A percentile compares a stretch with the other conserved stretches of the same genome.
These are phyloP conservation scores for Alcis repandata DNA, from an alignment of 2,888 invertebrate species.

Conservation along the genomic window DNA sequence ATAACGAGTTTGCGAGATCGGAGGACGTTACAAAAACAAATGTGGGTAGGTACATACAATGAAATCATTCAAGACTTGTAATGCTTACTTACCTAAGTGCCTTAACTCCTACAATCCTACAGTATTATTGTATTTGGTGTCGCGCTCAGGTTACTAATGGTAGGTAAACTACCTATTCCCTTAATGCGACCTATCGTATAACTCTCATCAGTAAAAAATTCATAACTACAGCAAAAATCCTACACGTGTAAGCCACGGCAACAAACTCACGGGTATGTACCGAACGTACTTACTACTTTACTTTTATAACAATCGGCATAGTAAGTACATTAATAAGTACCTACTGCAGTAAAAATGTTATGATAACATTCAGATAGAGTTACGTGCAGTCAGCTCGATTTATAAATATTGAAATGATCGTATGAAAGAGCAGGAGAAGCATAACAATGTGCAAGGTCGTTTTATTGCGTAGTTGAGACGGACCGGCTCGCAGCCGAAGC, in stretches of 20 bases:
- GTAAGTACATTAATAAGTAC: constrained; percentile 9
- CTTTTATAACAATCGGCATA: constrained; percentile 8
- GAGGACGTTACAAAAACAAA: constrained; percentile 38
- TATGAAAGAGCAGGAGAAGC: constrained; percentile 35
- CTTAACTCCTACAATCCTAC: too few species aligned
- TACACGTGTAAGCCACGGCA: constrained; percentile 17
- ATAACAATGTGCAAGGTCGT: constrained; percentile 48
- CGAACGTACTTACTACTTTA: too few species aligned
- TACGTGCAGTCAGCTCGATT: constrained; percentile 32
- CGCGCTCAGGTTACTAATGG: not conserved
- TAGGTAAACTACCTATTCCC: not conserved
- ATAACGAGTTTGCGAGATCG: constrained; percentile 33
- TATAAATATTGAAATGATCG: constrained; percentile 40
- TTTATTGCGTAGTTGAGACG: constrained; percentile 46
- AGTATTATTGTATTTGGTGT: constrained; percentile 7
- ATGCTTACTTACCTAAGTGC: not conserved
- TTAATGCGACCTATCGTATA: not conserved
- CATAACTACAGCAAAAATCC: constrained; percentile 7
- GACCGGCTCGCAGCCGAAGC: constrained; percentile 30
- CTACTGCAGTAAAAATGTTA: constrained; percentile 18
- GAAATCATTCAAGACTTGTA: constrained; percentile 28
- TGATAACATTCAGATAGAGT: constrained; percentile 23
- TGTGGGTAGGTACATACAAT: constrained; percentile 14
- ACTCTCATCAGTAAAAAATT: constrained; percentile 9
- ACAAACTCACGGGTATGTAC: constrained; percentile 5